A percentile compares a stretch with the other conserved stretches of the same genome.
Conservation (phyloP, 92 coral and sea anemone species). For the Zoanthus sociatus region DNA sequence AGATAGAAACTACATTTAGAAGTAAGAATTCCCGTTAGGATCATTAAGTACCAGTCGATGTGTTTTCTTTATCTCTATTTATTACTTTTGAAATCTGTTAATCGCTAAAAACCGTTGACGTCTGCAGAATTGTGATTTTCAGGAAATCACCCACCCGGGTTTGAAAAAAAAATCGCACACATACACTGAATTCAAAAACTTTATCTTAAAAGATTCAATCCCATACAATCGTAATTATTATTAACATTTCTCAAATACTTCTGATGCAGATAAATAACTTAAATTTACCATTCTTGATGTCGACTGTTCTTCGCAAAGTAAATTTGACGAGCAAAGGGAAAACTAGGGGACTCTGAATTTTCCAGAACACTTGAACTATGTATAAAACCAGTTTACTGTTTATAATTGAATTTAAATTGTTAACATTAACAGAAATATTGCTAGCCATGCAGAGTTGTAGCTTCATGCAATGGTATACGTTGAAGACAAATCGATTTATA, state of each 20-base stretch:
- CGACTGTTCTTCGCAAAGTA: no score
- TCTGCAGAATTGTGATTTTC: neutral
- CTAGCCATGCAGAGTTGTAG: no score
- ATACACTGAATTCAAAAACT: neutral
- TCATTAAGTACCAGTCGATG: neutral
- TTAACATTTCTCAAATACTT: no score
- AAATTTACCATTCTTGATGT: no score
- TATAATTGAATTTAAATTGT: no score
- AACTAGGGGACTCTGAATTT: no score
- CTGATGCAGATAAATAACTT: no score
- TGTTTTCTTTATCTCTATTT: neutral
- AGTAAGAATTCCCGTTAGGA: neutral
- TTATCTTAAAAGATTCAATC: neutral
- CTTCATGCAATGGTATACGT: no score
- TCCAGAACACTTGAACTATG: no score
- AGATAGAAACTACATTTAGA: neutral
- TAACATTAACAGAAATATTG: no score
- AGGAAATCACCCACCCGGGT: neutral
- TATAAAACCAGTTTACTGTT: no score
- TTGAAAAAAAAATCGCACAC: neutral
- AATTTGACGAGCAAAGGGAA: no score
- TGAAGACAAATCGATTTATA: neutral
- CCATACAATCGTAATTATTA: neutral
- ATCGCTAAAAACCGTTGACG: neutral
- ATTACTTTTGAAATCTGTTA: neutral